phyloP scores from a whole-genome alignment of 1,140 invertebrate genomes.

The Rhopalosiphum maidis region DNA sequence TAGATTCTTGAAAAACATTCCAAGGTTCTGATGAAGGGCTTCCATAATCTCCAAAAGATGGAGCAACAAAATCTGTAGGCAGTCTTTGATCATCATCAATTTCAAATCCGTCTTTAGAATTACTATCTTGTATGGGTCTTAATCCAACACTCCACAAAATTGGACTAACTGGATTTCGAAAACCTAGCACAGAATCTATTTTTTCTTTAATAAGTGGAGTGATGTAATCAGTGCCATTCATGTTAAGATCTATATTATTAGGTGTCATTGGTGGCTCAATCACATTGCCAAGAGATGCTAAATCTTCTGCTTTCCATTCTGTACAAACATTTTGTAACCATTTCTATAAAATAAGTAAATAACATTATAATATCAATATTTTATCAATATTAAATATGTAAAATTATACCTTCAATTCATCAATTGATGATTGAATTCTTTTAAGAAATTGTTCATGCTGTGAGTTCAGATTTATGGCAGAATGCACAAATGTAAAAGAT shows the following conservation, averaged over 20 bases:
- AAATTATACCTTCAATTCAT: constrained; percentile 49
- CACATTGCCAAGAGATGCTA: constrained; percentile 50
- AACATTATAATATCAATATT: not conserved
- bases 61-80: constrained; percentile 41
- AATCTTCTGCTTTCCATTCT: constrained; percentile 55
- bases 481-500: constrained; percentile 51
- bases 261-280: constrained; percentile 50
- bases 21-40: constrained; percentile 49
- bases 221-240: constrained; percentile 43
- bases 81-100: constrained; percentile 44
- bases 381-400: not conserved
- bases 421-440: constrained; percentile 50
- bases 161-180: constrained; percentile 51
- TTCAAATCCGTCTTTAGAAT: constrained; percentile 47
- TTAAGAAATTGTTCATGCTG: constrained; percentile 48
- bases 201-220: constrained; percentile 52
- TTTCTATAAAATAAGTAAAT: constrained; percentile 36
- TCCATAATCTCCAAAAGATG: constrained; percentile 50
- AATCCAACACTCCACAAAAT: constrained; percentile 52
- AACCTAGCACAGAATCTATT: constrained; percentile 50
- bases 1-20: constrained; percentile 50
- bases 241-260: constrained; percentile 42
- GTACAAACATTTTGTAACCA: constrained; percentile 53
- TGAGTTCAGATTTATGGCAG: constrained; percentile 33
- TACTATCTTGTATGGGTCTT: constrained; percentile 45